Conservation (phyloP, 1,140 invertebrate genomes). For the Ceratosolen solmsi region DNA sequence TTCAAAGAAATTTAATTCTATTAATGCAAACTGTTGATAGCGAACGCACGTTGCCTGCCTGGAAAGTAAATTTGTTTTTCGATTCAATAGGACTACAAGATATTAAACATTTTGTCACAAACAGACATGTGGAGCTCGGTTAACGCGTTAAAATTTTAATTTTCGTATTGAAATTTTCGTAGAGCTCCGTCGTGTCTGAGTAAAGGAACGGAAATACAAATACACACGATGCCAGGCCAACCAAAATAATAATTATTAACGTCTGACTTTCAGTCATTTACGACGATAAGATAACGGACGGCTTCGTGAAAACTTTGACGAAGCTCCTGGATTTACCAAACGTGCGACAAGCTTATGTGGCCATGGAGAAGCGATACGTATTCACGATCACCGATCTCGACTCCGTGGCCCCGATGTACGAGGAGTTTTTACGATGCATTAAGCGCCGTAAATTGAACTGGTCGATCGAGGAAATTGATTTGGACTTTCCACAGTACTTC, state of each 20-base stretch:
- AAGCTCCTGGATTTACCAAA: slow-evolving; percentile 77
- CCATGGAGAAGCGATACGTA: slow-evolving; percentile 89
- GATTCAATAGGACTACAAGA: no score
- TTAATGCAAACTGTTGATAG: no score
- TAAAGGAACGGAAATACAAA: no score
- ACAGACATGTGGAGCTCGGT: no score
- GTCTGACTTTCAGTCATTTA: slow-evolving; percentile 84
- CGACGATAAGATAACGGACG: slow-evolving; percentile 87
- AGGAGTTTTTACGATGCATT: slow-evolving; percentile 82
- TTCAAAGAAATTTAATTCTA: no score
- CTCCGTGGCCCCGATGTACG: slow-evolving; percentile 87
- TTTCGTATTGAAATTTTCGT: no score
- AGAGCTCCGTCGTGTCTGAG: no score
- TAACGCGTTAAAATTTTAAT: no score
- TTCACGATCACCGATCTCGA: slow-evolving; percentile 87
- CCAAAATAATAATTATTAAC: slow-evolving; percentile 55
- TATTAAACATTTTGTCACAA: no score
- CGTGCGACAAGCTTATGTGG: slow-evolving; percentile 79
- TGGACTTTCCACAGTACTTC: slow-evolving; percentile 89
- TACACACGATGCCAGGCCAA: no score
- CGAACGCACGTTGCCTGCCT: not conserved
- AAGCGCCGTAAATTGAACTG: slow-evolving; percentile 72
- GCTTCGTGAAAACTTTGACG: slow-evolving; percentile 83
- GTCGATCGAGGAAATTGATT: slow-evolving; percentile 77
- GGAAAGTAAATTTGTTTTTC: not conserved